Evolutionary conservation across 2,797 vertebrate genomes (phyloP), one percentile per base, ranked within the genome.

Genomic region (Pseudopleuronectes americanus): DNA sequence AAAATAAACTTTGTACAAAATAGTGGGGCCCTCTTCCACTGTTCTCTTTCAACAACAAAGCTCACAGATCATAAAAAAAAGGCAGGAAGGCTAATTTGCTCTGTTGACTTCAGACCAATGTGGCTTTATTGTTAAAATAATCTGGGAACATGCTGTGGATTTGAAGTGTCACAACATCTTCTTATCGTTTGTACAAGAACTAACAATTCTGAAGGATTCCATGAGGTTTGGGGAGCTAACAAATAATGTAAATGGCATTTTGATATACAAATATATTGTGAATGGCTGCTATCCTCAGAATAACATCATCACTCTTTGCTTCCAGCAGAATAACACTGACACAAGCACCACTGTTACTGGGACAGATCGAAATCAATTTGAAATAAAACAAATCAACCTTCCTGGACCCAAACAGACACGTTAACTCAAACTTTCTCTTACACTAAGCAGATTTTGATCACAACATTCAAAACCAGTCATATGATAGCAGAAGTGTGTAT

Each of bases 1-100:
- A 41, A 75, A 63, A 75, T 23, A 71, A 55, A 54, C 41, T 10
- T 54, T 52, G 48, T 69, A 82, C 12, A 81, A 76, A 76, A 45
- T 5, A 68, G 28, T 56, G 12, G 24, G 49, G 52, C 38, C 10
- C 10, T 57, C 8, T 54, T 64, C 24, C 48, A 21, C 10, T 6
- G 45, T 8, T 13, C 10, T 38, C 6, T 55, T 7, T 26, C n/a
- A 28, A 14, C 48, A 48, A 33, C 64, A 75, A 36, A 57, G 12
- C 36, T 45, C 43, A 17, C 43, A 45, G 43, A 19, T 17, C 43
- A 19, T 2, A 45, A 45, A 19, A 16, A 45, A 16, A 45, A 45
- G 43, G 43, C 43, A 45, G 43, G 16, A 38, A 38, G 36, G 36
- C 13, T 38, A 12, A 12, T 38, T 12, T 38, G 36, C 36, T 38